These are phyloP conservation scores for Naso thynnoides DNA, from an alignment of 2,797 vertebrate species.

Conservation along the genomic window DNA sequence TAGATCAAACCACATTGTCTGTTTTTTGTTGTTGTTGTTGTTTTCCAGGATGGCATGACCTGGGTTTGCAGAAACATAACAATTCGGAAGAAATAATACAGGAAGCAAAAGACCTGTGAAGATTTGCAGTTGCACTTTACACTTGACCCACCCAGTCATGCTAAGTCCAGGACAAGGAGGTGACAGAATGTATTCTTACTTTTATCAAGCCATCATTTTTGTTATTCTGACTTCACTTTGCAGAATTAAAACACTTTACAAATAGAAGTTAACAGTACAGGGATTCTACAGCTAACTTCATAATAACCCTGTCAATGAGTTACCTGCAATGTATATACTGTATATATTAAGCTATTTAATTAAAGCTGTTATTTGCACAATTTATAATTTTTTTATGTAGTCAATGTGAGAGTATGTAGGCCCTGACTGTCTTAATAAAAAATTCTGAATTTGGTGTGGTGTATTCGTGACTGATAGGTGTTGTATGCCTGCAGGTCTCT, in stretches of 20 bases:
- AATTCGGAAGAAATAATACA: conserved; percentile 75
- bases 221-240: background rate
- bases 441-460: conserved; percentile 4
- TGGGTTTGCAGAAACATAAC: conserved; percentile 86
- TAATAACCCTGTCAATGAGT: background rate
- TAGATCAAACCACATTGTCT: background rate
- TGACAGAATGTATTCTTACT: background rate
- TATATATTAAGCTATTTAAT: conserved; percentile 48
- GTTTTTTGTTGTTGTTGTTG: too few species aligned
- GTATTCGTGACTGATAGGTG: background rate
- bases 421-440: conserved; percentile 36
- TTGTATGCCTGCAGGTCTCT: conserved; percentile 29
- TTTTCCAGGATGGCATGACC: conserved; percentile 84
- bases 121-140: conserved; percentile 49
- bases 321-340: conserved; percentile 58
- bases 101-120: conserved; percentile 12
- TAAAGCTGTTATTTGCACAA: conserved; percentile 3
- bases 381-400: conserved; percentile 36
- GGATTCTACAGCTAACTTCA: conserved; percentile 5
- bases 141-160: conserved; percentile 3
- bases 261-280: conserved; percentile 4
- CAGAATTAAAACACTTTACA: conserved; percentile 10
- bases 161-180: conserved; percentile 3
- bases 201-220: background rate
- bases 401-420: conserved; percentile 2